These are phyloP conservation scores for Coelinius sp. DNA, from an alignment of 2,888 invertebrate genomes.

Conservation along the genomic window DNA sequence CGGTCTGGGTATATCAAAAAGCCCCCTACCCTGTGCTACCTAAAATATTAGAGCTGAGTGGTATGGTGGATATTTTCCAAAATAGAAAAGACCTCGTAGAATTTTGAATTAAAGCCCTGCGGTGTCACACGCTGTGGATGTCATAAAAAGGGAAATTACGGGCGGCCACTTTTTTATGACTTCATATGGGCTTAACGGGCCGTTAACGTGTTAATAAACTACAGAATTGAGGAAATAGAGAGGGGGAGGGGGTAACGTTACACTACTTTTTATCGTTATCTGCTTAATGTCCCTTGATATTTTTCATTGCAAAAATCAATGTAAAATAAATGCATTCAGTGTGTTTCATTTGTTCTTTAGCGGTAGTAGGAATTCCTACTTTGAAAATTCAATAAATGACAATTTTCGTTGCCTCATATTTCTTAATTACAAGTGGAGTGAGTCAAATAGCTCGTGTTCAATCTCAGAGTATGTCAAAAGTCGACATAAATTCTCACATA, in stretches of 20 bases:
- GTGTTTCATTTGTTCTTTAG: too few relatives aligned
- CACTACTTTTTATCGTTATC: constrained; percentile 22
- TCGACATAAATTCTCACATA: background rate
- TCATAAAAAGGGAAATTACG: constrained; percentile 31
- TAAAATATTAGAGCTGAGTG: background rate
- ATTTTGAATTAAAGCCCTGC: constrained; percentile 25
- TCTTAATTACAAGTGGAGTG: background rate
- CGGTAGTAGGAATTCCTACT: too few relatives aligned
- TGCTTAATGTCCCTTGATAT: constrained; percentile 21
- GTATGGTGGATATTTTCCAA: background rate
- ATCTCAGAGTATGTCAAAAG: background rate
- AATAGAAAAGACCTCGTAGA: constrained; percentile 10
- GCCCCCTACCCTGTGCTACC: background rate
- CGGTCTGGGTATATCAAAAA: background rate
- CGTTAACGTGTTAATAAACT: constrained; percentile 33
- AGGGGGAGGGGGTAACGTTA: background rate
- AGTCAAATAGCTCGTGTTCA: background rate
- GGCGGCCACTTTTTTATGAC: constrained; percentile 17
- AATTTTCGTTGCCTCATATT: background rate
- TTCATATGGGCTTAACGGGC: constrained; percentile 31
- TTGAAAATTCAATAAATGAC: background rate
- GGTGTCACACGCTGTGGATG: constrained; percentile 22
- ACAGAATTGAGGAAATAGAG: constrained; percentile 22
- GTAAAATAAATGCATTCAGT: background rate
- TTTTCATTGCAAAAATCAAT: background rate